Base-by-base conservation (phyloP, 2,797 vertebrate species). In the Holocentrus rufus region DNA sequence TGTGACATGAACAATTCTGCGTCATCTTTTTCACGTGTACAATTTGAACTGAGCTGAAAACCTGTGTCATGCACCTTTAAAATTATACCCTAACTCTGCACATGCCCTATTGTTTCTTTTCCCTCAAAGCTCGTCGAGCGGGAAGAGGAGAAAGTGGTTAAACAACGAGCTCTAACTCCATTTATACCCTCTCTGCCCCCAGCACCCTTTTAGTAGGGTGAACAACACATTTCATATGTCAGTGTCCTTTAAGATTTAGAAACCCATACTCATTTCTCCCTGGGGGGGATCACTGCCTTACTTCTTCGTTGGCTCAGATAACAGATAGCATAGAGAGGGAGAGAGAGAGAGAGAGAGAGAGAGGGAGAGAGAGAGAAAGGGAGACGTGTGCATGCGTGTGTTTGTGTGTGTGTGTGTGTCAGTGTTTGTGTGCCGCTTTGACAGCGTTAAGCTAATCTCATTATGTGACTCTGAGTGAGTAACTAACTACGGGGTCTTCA, bases 381-480 rank as follows among this genome's bases (percentile, higher is more conserved):
- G 14, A 5, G 42, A 50, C 39, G 50, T 44, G 49, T 53, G 49
- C 34, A 17, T 13, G 18, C 30, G n/a, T 36, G n/a, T 55, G 34
- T 42, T n/a, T 39, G 57, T 42, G 31, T 42, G n/a, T 23, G 30
- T 34, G 65, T 74, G n/a, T 39, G 30, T 59, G 42, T 72, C 63
- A 34, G 31, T 34, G 31, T 68, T 23, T 67, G 62, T 67, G 36
- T 36, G 8, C 11, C 58, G 65, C 7, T 67, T 63, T 71, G 25
- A 46, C 10, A 36, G 60, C 31, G 49, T 75, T 36, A 20, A 60
- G 46, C 72, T 83, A 76, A 86, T 81, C 57, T 76, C 60, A 68
- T 81, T 71, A 79, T 49, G 39, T 36, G 74, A 80, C 65, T 10
- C 63, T 23, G 18, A 57, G 15, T 22, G 1, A 73, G 22, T 66